phyloP scores from a whole-genome alignment of 2,797 vertebrate genomes.

The Gymnocypris eckloni region DNA sequence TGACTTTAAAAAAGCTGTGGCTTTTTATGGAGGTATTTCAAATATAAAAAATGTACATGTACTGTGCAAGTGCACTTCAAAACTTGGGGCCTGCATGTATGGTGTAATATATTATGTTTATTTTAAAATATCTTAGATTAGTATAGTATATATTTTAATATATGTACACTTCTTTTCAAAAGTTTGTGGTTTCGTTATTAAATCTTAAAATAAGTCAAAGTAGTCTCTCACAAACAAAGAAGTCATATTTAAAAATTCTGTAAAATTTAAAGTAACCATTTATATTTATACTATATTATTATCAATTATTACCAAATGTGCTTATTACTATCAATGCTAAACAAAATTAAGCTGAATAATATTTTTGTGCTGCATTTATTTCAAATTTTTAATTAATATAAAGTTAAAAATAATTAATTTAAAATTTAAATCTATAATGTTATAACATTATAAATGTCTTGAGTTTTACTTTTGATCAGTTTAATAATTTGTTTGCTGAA shows the following conservation, averaged over 20 bases:
- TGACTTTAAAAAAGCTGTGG: conserved; percentile 48
- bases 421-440: no score
- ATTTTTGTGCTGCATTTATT: no score
- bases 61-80: neutral
- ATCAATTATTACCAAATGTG: neutral
- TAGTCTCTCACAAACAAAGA: neutral
- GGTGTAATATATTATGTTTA: neutral
- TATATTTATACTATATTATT: no score
- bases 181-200: neutral
- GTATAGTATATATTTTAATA: neutral
- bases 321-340: neutral
- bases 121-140: neutral
- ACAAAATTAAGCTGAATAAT: no score
- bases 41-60: conserved; percentile 6
- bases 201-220: no score
- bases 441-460: no score
- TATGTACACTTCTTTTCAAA: neutral
- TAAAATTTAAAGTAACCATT: no score
- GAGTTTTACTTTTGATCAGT: no score
- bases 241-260: neutral
- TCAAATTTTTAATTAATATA: no score
- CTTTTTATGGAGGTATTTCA: conserved; percentile 37
- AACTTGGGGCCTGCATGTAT: neutral
- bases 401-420: no score
- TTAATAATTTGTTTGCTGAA: no score